phyloP scores from a whole-genome alignment of 2,888 invertebrate species.

The Allolobophora icterica region DNA sequence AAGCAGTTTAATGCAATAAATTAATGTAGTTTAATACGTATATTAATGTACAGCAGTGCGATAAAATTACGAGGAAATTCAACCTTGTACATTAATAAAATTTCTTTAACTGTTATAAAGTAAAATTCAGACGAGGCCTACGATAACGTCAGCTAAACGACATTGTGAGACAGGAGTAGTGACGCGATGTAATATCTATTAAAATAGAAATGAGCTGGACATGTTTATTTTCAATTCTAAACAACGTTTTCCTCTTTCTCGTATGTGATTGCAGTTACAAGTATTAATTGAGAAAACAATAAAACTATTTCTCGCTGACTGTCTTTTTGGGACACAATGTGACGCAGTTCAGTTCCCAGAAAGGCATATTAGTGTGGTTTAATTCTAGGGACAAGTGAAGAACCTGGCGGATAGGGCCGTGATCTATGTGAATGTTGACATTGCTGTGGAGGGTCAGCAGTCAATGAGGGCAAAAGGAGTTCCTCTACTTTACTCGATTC shows the following conservation, averaged over 20 bases:
- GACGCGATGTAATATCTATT: neutral
- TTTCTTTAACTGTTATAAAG: neutral
- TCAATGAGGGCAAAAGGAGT: constrained; percentile 31
- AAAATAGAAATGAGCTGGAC: neutral
- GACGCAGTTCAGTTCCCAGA: neutral
- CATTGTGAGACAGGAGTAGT: neutral
- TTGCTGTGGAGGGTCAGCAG: constrained; percentile 53
- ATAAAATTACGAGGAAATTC: no score
- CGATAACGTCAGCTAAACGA: neutral
- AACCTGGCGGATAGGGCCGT: constrained; percentile 50
- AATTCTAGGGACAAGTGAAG: constrained; percentile 37
- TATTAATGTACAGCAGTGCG: no score
- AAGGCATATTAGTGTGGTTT: neutral
- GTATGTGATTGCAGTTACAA: neutral
- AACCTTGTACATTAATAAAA: neutral
- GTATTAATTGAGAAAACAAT: no score
- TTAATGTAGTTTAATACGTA: no score
- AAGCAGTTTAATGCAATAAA: no score
- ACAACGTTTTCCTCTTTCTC: neutral
- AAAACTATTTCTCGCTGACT: no score
- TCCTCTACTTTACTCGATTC: constrained; percentile 50
- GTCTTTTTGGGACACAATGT: no score
- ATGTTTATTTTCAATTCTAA: neutral
- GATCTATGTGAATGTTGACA: constrained; percentile 58
- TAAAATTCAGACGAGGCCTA: neutral